Percentiles rank a stretch among this genome's conserved stretches.
These are phyloP conservation scores for Epinotia ramella DNA, from an alignment of 2,888 invertebrate species.

Conservation along the genomic window DNA sequence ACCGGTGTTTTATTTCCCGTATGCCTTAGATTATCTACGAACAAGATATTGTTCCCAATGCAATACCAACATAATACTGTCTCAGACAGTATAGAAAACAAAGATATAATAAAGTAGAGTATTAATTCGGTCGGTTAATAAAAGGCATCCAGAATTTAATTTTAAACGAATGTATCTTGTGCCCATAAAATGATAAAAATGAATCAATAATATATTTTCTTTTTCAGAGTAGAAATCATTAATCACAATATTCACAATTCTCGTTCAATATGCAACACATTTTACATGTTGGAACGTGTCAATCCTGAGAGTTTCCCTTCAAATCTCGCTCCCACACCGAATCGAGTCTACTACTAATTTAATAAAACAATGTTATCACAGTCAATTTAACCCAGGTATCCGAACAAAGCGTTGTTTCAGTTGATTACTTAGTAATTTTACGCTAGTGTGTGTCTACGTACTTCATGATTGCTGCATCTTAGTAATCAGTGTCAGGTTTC, in stretches of 20 bases:
- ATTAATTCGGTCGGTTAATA: too few species aligned
- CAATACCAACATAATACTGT: neutral
- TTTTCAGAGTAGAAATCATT: neutral
- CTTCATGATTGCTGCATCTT: neutral
- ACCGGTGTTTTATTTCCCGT: conserved; percentile 2
- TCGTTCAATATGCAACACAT: conserved; percentile 63
- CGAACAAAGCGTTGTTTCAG: conserved; percentile 12
- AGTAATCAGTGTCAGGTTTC: too few species aligned
- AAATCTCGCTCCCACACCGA: conserved; percentile 70
- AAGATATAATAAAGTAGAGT: neutral
- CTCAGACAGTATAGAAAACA: neutral
- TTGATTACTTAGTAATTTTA: neutral
- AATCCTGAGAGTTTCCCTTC: conserved; percentile 72
- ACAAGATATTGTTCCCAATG: neutral
- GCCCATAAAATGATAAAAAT: too few species aligned
- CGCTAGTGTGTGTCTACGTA: neutral
- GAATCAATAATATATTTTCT: neutral
- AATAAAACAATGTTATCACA: conserved; percentile 70
- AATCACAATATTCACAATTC: conserved; percentile 39
- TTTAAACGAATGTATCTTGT: too few species aligned
- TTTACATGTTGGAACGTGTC: conserved; percentile 66
- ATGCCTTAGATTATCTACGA: conserved; percentile 1
- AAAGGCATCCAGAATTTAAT: too few species aligned
- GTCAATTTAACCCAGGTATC: conserved; percentile 53
- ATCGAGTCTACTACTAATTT: conserved; percentile 74